These are phyloP conservation scores for Neoscelio sp. DNA, from an alignment of 2,888 invertebrate genomes.

Conservation along the genomic window DNA sequence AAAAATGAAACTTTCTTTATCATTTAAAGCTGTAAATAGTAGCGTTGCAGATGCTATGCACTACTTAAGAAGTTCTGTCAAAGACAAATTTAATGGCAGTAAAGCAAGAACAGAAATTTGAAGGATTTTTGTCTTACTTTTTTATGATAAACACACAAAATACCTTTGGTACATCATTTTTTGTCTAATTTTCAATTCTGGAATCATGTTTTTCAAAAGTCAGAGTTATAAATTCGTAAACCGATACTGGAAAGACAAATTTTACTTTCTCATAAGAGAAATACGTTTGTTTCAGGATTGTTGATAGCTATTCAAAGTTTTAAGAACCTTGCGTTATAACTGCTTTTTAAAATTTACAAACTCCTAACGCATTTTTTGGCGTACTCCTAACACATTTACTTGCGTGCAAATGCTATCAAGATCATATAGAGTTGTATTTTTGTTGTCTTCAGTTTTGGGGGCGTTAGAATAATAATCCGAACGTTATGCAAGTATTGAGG, in stretches of 20 bases:
- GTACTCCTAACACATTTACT: no score
- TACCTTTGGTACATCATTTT: conserved; percentile 68
- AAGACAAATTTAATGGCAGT: background rate
- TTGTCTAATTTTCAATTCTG: background rate
- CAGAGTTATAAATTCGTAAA: conserved; percentile 13
- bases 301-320: conserved; percentile 19
- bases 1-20: conserved; percentile 24
- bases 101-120: conserved; percentile 16
- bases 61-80: conserved; percentile 3
- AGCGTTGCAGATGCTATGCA: conserved; percentile 27
- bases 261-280: background rate
- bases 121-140: conserved; percentile 58
- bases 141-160: conserved; percentile 68
- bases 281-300: conserved; percentile 40
- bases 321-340: background rate
- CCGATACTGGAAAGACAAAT: background rate
- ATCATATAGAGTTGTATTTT: conserved; percentile 67
- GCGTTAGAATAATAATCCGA: conserved; percentile 71
- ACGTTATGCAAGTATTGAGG: conserved; percentile 68
- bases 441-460: conserved; percentile 69
- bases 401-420: conserved; percentile 17
- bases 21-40: conserved; percentile 2
- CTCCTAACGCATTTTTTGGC: no score
- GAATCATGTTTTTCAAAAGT: conserved; percentile 23
- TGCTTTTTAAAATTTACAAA: no score